Evolutionary conservation across 1,140 invertebrate species (phyloP).

Genomic region (Drusus annulatus): DNA sequence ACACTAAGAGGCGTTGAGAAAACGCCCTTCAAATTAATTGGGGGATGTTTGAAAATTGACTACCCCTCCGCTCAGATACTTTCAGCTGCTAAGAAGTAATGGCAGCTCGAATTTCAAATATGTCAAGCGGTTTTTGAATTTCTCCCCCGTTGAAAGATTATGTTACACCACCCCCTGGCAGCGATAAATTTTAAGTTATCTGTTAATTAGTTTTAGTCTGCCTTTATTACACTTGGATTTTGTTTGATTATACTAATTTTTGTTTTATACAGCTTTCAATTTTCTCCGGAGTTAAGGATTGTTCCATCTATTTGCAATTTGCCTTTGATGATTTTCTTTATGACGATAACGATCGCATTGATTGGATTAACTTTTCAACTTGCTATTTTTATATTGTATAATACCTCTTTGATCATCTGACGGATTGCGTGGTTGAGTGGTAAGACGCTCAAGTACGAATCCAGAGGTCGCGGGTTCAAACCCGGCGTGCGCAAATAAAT

Average conservation of each 20-base stretch:
- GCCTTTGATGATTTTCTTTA: no score
- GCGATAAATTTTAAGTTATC: slow-evolving; percentile 55
- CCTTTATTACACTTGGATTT: slow-evolving; percentile 41
- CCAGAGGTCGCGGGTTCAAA: no score
- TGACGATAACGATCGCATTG: no score
- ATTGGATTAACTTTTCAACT: no score
- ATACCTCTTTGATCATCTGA: no score
- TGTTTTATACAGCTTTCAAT: background rate
- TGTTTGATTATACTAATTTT: slow-evolving; percentile 31
- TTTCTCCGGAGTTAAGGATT: background rate
- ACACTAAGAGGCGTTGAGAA: slow-evolving; percentile 57
- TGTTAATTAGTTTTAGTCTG: slow-evolving; percentile 54
- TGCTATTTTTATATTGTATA: no score
- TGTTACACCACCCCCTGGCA: slow-evolving; percentile 49
- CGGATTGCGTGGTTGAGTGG: no score
- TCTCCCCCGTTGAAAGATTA: slow-evolving; percentile 48
- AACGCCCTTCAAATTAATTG: slow-evolving; percentile 60
- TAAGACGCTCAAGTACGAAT: no score
- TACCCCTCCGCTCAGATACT: slow-evolving; percentile 50
- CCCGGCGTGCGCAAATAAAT: no score
- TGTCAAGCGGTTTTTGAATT: slow-evolving; percentile 58
- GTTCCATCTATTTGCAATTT: background rate
- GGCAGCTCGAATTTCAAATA: slow-evolving; percentile 56
- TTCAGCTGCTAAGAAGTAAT: slow-evolving; percentile 43
- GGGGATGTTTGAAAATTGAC: slow-evolving; percentile 57